A percentile compares a stretch with the other conserved stretches of the same genome.
These are phyloP conservation scores for Fopius arisanus DNA, from an alignment of 1,140 invertebrate genomes.

Conservation along the genomic window DNA sequence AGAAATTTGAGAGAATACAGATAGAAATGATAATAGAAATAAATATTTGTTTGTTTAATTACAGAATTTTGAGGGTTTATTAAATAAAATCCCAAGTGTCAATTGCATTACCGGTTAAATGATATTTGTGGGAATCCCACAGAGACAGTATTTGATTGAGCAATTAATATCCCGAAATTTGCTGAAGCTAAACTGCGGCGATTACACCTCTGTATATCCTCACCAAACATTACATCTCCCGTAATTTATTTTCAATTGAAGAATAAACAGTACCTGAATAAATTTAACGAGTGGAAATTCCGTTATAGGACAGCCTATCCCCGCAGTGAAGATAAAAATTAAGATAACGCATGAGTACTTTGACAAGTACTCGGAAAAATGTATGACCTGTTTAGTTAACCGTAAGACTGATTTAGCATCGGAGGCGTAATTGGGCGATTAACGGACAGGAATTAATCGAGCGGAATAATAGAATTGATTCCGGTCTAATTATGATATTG, in stretches of 20 bases:
- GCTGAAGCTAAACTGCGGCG: neutral
- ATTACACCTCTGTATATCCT: neutral
- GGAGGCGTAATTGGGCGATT: neutral
- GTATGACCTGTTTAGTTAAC: neutral
- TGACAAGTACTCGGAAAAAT: no score
- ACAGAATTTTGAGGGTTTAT: no score
- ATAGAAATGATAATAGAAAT: no score
- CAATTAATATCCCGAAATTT: neutral
- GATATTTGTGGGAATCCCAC: neutral
- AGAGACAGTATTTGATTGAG: neutral
- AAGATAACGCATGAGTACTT: no score
- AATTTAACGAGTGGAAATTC: neutral
- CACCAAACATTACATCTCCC: neutral
- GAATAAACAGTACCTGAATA: neutral
- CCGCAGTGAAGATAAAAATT: no score
- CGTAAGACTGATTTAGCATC: neutral
- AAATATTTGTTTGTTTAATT: no score
- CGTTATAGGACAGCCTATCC: no score
- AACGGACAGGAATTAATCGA: neutral
- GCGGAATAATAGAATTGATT: neutral
- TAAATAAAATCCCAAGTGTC: neutral
- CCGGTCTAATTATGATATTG: neutral
- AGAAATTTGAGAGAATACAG: no score
- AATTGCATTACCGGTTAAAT: neutral
- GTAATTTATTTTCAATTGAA: neutral